phyloP scores from a whole-genome alignment of 1,140 invertebrate species.

The Zelostemma sp. region DNA sequence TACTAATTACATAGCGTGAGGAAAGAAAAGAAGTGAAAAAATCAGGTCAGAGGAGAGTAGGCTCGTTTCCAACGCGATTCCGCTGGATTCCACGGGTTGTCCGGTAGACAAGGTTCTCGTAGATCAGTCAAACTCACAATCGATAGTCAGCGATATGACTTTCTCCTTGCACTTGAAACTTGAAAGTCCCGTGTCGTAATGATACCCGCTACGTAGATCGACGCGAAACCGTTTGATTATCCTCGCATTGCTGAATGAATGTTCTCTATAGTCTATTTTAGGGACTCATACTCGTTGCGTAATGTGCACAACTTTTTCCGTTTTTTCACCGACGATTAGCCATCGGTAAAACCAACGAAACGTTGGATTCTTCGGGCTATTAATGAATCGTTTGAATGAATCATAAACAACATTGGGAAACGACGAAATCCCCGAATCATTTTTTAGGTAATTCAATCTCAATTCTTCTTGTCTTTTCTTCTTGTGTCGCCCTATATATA shows the following conservation, averaged over 20 bases:
- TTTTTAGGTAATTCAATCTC: no score
- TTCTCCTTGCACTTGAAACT: conserved; percentile 56
- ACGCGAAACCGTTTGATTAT: not conserved
- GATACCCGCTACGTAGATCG: conserved; percentile 5
- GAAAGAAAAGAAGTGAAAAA: conserved; percentile 8
- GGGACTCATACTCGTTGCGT: no score
- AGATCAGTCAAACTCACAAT: conserved; percentile 5
- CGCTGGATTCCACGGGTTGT: conserved; percentile 2
- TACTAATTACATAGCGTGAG: conserved; percentile 2
- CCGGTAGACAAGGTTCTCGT: conserved; percentile 11
- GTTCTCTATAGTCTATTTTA: no score
- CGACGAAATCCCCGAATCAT: no score
- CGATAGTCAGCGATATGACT: conserved; percentile 33
- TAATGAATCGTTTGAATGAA: no score
- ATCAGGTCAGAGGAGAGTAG: conserved; percentile 7
- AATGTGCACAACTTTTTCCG: no score
- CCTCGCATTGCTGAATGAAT: no score
- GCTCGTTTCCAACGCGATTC: conserved; percentile 7
- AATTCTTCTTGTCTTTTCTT: conserved; percentile 47
- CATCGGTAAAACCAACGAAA: no score
- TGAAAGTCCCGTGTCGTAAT: conserved; percentile 22
- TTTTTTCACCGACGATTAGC: no score
- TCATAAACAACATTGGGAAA: no score
- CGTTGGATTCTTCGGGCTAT: no score
- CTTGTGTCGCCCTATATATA: conserved; percentile 51